phyloP scores from a whole-genome alignment of 2,888 invertebrate species.

The Antheraea yamamai region DNA sequence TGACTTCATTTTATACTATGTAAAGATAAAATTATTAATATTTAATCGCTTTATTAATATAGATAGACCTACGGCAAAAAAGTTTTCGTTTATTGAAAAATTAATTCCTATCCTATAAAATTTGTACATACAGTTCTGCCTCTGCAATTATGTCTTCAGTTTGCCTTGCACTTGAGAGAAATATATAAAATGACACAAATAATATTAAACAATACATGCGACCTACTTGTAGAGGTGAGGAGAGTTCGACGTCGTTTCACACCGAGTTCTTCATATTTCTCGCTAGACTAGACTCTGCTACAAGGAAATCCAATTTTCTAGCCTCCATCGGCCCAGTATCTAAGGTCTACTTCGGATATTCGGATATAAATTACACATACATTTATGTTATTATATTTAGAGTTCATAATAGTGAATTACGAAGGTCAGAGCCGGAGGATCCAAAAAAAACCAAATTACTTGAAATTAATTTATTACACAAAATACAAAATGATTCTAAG shows the following conservation, averaged over 20 bases:
- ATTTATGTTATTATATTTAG: background rate
- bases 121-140: no score
- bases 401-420: background rate
- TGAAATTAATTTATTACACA: no score
- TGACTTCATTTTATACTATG: no score
- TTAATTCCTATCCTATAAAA: no score
- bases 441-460: no score
- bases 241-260: background rate
- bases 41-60: no score
- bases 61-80: no score
- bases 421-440: no score
- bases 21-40: no score
- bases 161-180: background rate
- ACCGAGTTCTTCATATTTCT: conserved; percentile 16
- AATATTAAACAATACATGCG: conserved; percentile 1
- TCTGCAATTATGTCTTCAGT: no score
- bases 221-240: background rate
- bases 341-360: conserved; percentile 6
- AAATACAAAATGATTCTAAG: no score
- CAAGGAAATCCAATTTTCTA: conserved; percentile 26
- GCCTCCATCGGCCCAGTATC: conserved; percentile 1
- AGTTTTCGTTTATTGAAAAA: no score
- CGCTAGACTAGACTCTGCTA: conserved; percentile 19
- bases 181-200: background rate
- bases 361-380: background rate